Evolutionary conservation across 35 echinoderm and acorn worm species (phyloP), one percentile per base, ranked within the genome.

Genomic region (Chiridota heheva): DNA sequence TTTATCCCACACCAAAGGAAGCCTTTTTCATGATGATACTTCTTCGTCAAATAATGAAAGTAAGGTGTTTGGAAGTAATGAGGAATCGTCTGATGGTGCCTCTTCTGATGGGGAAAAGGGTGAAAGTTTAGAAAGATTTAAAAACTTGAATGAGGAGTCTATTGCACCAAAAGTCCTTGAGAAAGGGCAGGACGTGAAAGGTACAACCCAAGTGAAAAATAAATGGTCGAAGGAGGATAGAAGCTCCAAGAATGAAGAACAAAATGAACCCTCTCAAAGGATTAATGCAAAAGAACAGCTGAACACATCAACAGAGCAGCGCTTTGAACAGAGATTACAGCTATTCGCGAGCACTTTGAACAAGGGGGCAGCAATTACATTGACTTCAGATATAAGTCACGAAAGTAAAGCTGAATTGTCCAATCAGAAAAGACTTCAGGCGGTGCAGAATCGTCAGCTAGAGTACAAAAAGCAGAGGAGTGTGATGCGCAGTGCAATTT

Each of bases 371-470:
- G n/a, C n/a, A n/a, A n/a, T n/a, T n/a, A 15, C 12, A 0, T 28
- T 28, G 33, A 5, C n/a, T n/a, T n/a, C 17, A 16, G 58, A 60
- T 60, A 60, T 60, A 5, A 28, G 4, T 5, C 26, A 60, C 33
- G 1, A 60, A 60, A 31, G 33, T 60, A 15, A 24, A 0, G 70
- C 29, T 31, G 43, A 74, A 53, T 45, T 74, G 20, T 86, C 88
- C 15, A 87, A 96, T 82, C 68, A 91, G 43, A 90, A 71, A 28
- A 42, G 93, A 53, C 25, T 96, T 48, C 73, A 89, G 40, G 90
- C 93, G 17, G 20, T 90, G 25, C 80, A 82, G 49, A 58, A 78
- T 36, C 81, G 78, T 41, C 83, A 82, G 38, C 70, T 58, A 27
- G 77, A 38, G 10, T 4, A 90, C 10, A 39, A 81, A 6, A 70